These are phyloP conservation scores for Eclectus roratus DNA, from an alignment of 2,113 vertebrate genomes.

Conservation along the genomic window DNA sequence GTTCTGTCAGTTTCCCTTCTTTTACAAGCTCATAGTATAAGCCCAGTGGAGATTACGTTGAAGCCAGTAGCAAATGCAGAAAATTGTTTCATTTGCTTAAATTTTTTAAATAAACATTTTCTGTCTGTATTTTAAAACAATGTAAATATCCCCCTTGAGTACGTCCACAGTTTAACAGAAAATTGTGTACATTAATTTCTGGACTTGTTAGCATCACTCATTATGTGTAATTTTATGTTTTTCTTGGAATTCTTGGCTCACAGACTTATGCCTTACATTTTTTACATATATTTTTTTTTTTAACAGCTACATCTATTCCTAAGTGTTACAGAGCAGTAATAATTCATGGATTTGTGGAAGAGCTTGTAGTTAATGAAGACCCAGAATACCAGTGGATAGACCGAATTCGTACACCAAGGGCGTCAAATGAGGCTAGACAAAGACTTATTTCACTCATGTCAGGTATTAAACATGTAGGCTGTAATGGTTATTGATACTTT, in stretches of 20 bases:
- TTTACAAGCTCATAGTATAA: background rate
- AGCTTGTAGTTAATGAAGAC: slow-evolving; percentile 97
- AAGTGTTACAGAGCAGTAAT: slow-evolving; percentile 89
- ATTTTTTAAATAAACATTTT: background rate
- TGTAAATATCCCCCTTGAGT: background rate
- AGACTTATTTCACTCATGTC: slow-evolving; percentile 98
- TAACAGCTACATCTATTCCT: slow-evolving; percentile 90
- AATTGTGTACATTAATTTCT: background rate
- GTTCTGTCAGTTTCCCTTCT: background rate
- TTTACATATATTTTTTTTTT: background rate
- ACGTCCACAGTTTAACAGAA: background rate
- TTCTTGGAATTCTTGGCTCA: background rate
- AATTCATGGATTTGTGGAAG: slow-evolving; percentile 97
- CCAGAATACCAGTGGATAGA: slow-evolving; percentile 99
- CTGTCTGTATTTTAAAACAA: background rate
- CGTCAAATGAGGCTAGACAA: slow-evolving; percentile 96
- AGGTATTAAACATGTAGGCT: slow-evolving; percentile 71
- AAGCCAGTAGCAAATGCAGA: background rate
- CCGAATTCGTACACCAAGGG: slow-evolving; percentile 93
- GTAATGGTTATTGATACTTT: background rate
- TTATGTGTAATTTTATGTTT: background rate
- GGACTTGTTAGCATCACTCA: fast-evolving
- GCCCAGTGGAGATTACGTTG: background rate
- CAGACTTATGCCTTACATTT: background rate
- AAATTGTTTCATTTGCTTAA: background rate